A percentile compares a stretch with the other conserved stretches of the same genome.
Conservation (phyloP, 1,140 invertebrate genomes). For the Caenorhabditis briggsae region DNA sequence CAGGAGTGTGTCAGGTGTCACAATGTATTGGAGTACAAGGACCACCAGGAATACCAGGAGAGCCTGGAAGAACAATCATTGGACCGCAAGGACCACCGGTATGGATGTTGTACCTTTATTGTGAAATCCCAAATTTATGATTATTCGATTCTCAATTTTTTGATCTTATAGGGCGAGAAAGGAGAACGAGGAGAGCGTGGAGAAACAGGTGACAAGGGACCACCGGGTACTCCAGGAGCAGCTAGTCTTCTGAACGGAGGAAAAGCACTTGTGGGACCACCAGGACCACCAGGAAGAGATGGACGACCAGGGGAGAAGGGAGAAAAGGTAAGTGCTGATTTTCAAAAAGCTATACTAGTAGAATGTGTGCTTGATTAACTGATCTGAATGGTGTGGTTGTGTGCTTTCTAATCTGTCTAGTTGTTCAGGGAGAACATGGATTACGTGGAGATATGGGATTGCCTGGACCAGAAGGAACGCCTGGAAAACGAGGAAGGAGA, state of each 20-base stretch:
- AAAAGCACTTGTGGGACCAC: conserved; percentile 51
- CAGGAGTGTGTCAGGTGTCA: conserved; percentile 39
- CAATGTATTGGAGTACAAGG: conserved; percentile 57
- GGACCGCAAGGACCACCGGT: conserved; percentile 66
- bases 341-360: neutral
- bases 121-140: conserved; percentile 26
- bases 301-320: conserved; percentile 73
- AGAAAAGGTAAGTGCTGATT: conserved; percentile 71
- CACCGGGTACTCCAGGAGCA: conserved; percentile 58
- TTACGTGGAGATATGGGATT: conserved; percentile 62
- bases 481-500: conserved; percentile 66
- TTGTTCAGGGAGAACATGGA: conserved; percentile 61
- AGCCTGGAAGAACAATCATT: conserved; percentile 57
- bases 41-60: conserved; percentile 62
- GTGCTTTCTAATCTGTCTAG: conserved; percentile 56
- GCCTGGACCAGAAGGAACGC: conserved; percentile 59
- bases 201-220: conserved; percentile 53
- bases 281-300: conserved; percentile 60
- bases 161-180: conserved; percentile 71
- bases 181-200: conserved; percentile 69
- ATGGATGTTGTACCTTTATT: conserved; percentile 59
- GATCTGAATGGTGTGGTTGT: conserved; percentile 25
- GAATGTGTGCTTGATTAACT: conserved; percentile 7
- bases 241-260: conserved; percentile 21
- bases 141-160: neutral